Conservation (phyloP, 2,113 vertebrate genomes). For the Nyctereutes procyonoides region DNA sequence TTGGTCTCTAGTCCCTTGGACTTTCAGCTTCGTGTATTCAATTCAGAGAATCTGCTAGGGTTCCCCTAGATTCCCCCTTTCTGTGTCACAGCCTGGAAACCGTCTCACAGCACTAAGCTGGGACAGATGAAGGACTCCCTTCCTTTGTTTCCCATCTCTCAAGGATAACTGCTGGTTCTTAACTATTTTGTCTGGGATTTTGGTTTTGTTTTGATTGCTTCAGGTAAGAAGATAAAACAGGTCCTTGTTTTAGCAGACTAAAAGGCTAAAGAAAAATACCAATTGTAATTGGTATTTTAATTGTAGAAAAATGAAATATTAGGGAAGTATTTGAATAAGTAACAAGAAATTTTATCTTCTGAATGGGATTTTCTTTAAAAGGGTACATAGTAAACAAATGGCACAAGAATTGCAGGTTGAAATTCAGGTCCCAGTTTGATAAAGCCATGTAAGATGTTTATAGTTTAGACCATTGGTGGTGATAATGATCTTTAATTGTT, state of each 20-base stretch:
- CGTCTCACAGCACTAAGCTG: neutral
- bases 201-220: neutral
- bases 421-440: constrained; percentile 33
- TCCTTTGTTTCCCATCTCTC: neutral
- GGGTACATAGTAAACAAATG: neutral
- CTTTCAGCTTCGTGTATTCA: neutral
- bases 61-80: neutral
- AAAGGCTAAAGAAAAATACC: neutral
- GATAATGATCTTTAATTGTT: constrained; percentile 18
- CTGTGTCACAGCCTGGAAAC: neutral
- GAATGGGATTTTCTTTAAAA: constrained; percentile 22
- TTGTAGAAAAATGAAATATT: constrained; percentile 45
- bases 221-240: neutral
- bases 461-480: constrained; percentile 32
- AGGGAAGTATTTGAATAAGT: constrained; percentile 39
- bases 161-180: neutral
- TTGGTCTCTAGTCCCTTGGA: neutral
- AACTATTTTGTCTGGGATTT: neutral
- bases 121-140: neutral
- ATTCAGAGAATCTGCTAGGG: neutral
- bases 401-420: neutral
- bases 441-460: constrained; percentile 23
- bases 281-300: neutral
- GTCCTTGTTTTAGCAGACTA: neutral
- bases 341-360: constrained; percentile 27